Evolutionary conservation across 1,140 invertebrate species (phyloP).

Genomic region (Trichonephila clavipes): DNA sequence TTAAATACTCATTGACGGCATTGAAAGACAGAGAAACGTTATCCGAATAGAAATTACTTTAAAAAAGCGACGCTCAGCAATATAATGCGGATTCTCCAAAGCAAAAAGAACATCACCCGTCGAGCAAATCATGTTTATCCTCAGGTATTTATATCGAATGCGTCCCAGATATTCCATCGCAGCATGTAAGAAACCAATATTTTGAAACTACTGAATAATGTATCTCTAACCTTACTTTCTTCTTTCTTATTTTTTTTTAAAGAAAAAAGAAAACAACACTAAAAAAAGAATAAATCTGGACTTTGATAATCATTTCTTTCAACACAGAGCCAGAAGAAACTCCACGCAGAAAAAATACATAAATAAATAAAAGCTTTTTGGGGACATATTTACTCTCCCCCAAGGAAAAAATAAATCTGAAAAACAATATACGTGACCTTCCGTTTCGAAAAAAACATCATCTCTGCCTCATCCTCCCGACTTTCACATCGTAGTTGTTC

Average conservation of each 20-base stretch:
- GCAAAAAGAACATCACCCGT: neutral
- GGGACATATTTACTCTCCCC: slow-evolving; percentile 52
- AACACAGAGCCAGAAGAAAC: neutral
- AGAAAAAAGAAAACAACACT: too few relatives aligned
- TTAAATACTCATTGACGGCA: too few relatives aligned
- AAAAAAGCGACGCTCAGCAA: too few relatives aligned
- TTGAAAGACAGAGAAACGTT: too few relatives aligned
- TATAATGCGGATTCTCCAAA: too few relatives aligned
- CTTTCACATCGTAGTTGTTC: slow-evolving; percentile 20
- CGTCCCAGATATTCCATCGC: neutral
- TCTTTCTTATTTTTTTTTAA: neutral
- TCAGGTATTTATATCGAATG: neutral
- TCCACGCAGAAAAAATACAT: neutral
- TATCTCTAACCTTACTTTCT: neutral
- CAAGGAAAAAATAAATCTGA: slow-evolving; percentile 52
- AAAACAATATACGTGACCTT: slow-evolving; percentile 44
- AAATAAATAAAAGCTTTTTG: neutral
- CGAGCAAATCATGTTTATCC: neutral
- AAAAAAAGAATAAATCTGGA: neutral
- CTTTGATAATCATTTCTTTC: slow-evolving; percentile 9
- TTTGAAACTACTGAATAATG: slow-evolving; percentile 24
- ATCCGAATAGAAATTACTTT: too few relatives aligned
- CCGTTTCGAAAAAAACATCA: neutral
- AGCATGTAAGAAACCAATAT: neutral
- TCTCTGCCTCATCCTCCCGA: neutral